Percentiles rank a stretch among this genome's conserved stretches.
phyloP scores from a whole-genome alignment of 2,797 vertebrate genomes.

The Podarcis siculus region DNA sequence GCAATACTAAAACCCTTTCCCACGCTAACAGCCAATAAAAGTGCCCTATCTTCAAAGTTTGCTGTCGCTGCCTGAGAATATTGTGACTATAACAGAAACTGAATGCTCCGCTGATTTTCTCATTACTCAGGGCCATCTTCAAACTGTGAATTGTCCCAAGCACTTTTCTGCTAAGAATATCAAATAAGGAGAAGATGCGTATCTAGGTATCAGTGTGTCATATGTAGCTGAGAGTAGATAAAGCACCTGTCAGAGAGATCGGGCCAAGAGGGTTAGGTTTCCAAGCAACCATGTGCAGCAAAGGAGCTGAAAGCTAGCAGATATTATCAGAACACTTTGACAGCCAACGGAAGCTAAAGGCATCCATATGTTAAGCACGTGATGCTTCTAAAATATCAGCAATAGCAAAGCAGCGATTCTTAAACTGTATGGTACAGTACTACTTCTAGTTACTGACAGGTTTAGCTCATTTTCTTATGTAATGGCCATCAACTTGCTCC shows the following conservation, averaged over 20 bases:
- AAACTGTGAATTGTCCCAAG: slow-evolving; percentile 16
- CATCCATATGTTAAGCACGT: neutral
- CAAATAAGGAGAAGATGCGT: slow-evolving; percentile 45
- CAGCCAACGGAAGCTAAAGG: slow-evolving; percentile 13
- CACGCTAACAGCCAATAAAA: slow-evolving; percentile 27
- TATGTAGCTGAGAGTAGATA: slow-evolving; percentile 60
- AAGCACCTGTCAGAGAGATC: slow-evolving; percentile 64
- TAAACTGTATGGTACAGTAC: neutral
- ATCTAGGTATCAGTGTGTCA: slow-evolving; percentile 67
- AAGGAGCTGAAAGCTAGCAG: slow-evolving; percentile 59
- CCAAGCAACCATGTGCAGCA: slow-evolving; percentile 71
- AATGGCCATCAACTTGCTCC: neutral
- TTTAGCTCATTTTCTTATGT: neutral
- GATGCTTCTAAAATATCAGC: slow-evolving; percentile 20
- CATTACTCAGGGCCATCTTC: slow-evolving; percentile 42
- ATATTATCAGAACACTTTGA: slow-evolving; percentile 50
- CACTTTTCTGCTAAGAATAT: slow-evolving; percentile 63
- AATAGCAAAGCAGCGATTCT: neutral
- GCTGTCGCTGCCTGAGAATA: slow-evolving; percentile 26
- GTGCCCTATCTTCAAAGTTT: slow-evolving; percentile 4
- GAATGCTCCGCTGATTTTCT: slow-evolving; percentile 54
- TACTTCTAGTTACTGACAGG: neutral
- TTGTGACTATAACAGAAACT: slow-evolving; percentile 50
- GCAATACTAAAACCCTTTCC: slow-evolving; percentile 35
- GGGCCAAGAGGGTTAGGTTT: slow-evolving; percentile 60